A percentile compares a stretch with the other conserved stretches of the same genome.
These are phyloP conservation scores for Siniperca chuatsi DNA, from an alignment of 2,113 vertebrate genomes.

Conservation along the genomic window DNA sequence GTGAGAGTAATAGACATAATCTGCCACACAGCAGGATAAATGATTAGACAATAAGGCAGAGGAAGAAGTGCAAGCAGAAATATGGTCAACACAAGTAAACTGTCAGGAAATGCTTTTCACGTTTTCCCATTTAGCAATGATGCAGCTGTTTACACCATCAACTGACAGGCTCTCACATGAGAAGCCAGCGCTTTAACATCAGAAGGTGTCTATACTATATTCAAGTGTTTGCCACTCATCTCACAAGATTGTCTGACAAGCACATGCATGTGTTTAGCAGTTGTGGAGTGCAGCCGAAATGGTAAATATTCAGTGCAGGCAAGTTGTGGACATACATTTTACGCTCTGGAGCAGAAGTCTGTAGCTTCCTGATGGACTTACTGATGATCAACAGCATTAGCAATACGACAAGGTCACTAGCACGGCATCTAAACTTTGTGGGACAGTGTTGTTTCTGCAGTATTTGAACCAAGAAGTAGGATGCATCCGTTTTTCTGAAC, in stretches of 20 bases:
- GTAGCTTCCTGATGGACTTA: conserved; percentile 44
- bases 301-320: neutral
- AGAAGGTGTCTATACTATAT: conserved; percentile 19
- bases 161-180: conserved; percentile 20
- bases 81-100: conserved; percentile 41
- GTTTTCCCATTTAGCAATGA: conserved; percentile 46
- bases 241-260: conserved; percentile 28
- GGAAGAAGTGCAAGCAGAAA: conserved; percentile 31
- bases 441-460: conserved; percentile 64
- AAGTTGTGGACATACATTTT: neutral
- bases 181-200: conserved; percentile 39
- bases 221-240: conserved; percentile 45
- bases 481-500: conserved; percentile 48
- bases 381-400: conserved; percentile 35
- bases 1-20: conserved; percentile 4
- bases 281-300: conserved; percentile 14
- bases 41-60: conserved; percentile 10
- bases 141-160: conserved; percentile 48
- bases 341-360: conserved; percentile 30
- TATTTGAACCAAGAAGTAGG: conserved; percentile 49
- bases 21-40: conserved; percentile 15
- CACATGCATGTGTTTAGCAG: conserved; percentile 21
- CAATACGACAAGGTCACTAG: conserved; percentile 63
- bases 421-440: conserved; percentile 41
- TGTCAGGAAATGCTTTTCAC: conserved; percentile 45